A percentile compares a stretch with the other conserved stretches of the same genome.
Evolutionary conservation across 1,140 invertebrate species (phyloP).

Genomic region (Bombus soroeensis): DNA sequence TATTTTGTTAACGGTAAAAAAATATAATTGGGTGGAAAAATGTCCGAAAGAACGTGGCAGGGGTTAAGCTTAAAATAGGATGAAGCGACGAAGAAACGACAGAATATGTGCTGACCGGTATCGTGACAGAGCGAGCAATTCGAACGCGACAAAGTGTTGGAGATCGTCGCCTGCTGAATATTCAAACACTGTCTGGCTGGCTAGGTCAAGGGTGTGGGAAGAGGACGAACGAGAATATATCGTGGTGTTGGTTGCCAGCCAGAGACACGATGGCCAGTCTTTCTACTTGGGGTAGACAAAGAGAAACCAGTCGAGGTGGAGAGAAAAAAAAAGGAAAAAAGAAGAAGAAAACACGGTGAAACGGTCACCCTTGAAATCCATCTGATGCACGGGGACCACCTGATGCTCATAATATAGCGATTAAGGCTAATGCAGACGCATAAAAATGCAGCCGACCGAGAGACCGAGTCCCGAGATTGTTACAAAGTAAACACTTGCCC

Average conservation of each 20-base stretch:
- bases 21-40: background rate
- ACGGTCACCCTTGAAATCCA: slow-evolving; percentile 24
- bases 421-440: slow-evolving; percentile 67
- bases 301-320: background rate
- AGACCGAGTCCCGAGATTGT: slow-evolving; percentile 65
- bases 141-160: slow-evolving; percentile 49
- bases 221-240: slow-evolving; percentile 25
- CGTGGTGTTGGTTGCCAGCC: background rate
- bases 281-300: background rate
- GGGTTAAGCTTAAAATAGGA: background rate
- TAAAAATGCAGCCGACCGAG: slow-evolving; percentile 68
- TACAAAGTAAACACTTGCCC: slow-evolving; percentile 66
- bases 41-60: background rate
- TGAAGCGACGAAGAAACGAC: slow-evolving; percentile 3
- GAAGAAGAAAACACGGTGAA: background rate
- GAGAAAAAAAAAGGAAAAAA: background rate
- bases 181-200: slow-evolving; percentile 53
- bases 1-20: too few species aligned
- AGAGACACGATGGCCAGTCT: background rate
- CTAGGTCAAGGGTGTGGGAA: slow-evolving; percentile 64
- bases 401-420: slow-evolving; percentile 62
- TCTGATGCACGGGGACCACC: slow-evolving; percentile 35
- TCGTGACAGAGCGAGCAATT: slow-evolving; percentile 21
- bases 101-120: slow-evolving; percentile 21
- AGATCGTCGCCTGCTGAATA: slow-evolving; percentile 57